Percentiles rank a stretch among this genome's conserved stretches.
Evolutionary conservation across 2,888 invertebrate genomes (phyloP).

Genomic region (Drosophila trichaetosa): DNA sequence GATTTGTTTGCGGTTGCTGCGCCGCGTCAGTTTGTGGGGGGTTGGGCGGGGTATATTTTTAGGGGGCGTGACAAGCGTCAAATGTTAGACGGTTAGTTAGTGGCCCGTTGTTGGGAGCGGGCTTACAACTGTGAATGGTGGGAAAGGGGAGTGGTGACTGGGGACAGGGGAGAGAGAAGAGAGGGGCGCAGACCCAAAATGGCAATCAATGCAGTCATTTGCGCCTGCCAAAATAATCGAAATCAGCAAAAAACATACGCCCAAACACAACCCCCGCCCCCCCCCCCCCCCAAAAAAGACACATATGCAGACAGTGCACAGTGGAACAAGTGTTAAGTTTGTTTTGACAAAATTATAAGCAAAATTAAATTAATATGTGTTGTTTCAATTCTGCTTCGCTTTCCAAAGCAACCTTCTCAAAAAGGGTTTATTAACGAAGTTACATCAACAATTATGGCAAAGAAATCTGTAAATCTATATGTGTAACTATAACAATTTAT

Average conservation of each 20-base stretch:
- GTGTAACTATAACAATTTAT: neutral
- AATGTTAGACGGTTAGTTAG: conserved; percentile 78
- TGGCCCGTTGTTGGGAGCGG: conserved; percentile 38
- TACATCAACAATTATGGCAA: neutral
- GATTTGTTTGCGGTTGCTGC: conserved; percentile 79
- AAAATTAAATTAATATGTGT: neutral
- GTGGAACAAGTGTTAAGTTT: conserved; percentile 6
- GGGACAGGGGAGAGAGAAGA: neutral
- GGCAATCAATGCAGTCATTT: conserved; percentile 76
- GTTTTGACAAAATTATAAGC: neutral
- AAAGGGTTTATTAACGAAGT: neutral
- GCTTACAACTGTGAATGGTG: neutral
- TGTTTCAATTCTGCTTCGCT: neutral
- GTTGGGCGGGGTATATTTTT: neutral
- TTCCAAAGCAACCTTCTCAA: neutral
- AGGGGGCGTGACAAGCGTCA: conserved; percentile 43
- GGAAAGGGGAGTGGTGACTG: too few species aligned
- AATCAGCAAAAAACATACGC: conserved; percentile 58
- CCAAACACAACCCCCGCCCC: neutral
- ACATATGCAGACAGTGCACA: conserved; percentile 10
- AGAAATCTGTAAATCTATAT: neutral
- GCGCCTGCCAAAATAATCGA: conserved; percentile 68
- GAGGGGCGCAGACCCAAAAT: conserved; percentile 46
- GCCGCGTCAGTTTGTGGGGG: conserved; percentile 36
- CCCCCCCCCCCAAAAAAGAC: neutral